Conservation (phyloP, 2,797 vertebrate species). For the Melanotaenia trifasciata region DNA sequence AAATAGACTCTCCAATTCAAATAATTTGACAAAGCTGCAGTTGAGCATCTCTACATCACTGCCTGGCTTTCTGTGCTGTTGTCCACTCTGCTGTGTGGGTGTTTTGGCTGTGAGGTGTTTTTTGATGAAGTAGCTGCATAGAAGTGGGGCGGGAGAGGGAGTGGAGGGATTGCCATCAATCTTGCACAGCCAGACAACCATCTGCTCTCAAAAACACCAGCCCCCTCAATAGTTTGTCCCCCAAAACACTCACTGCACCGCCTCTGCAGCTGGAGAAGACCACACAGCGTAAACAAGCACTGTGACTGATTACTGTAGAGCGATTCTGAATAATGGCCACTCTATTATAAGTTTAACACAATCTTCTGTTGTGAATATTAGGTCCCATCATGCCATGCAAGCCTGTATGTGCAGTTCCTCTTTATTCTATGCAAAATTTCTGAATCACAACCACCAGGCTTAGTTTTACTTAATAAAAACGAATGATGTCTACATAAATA, state of each 20-base stretch:
- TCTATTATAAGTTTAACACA: slow-evolving; percentile 1
- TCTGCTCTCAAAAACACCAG: slow-evolving; percentile 60
- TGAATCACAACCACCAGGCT: not conserved
- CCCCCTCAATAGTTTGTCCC: slow-evolving; percentile 50
- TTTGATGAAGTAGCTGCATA: slow-evolving; percentile 68
- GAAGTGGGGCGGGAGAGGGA: slow-evolving; percentile 25
- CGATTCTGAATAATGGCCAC: not conserved
- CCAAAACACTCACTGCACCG: slow-evolving; percentile 37
- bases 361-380: slow-evolving; percentile 10
- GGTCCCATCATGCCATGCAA: not conserved
- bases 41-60: slow-evolving; percentile 38
- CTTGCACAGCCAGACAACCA: slow-evolving; percentile 54
- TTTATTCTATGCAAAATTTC: not conserved
- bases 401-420: not conserved
- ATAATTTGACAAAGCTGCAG: slow-evolving; percentile 23
- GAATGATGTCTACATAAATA: not conserved
- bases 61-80: slow-evolving; percentile 22
- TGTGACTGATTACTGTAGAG: slow-evolving; percentile 16
- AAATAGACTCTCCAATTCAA: slow-evolving; percentile 18
- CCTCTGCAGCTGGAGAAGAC: slow-evolving; percentile 46
- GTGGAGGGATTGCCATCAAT: slow-evolving; percentile 50
- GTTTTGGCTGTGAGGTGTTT: slow-evolving; percentile 54
- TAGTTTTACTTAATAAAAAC: not conserved
- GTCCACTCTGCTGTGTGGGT: slow-evolving; percentile 57
- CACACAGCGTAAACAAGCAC: slow-evolving; percentile 12